Evolutionary conservation across 2,797 vertebrate genomes (phyloP), one percentile per base, ranked within the genome.

Genomic region (Petrocephalus sullivani): DNA sequence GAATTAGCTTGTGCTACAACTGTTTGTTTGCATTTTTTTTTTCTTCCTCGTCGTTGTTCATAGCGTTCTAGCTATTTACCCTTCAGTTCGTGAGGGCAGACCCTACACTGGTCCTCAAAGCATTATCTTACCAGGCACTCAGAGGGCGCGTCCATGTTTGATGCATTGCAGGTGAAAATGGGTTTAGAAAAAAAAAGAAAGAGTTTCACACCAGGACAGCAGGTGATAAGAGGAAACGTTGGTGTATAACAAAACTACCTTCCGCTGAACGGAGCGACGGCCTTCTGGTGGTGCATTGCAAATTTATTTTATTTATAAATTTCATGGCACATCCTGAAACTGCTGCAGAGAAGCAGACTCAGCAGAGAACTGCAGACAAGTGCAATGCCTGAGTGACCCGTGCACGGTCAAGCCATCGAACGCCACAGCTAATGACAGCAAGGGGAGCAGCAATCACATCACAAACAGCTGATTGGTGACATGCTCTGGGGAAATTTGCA

Each of bases 91-190:
- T 49, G 2, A 81, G 41, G 75, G 75, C 75, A 81, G 75, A 49
- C 7, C 75, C 75, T 46, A 49, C 75, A 49, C 75, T 49, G 75
- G 8, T 49, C 75, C 75, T 49, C 19, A 81, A 21, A 81, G 37
- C 8, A 7, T 46, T 81, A 81, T 49, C 75, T 81, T n/a, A 81
- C n/a, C 75, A 81, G 16, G 41, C 75, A 49, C 33, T 49, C 75
- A 46, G 41, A 19, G 12, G 75, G 16, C 16, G 7, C 7, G 3
- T 81, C 41, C 75, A 81, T 49, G 19, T 81, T 49, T 49, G 41
- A 81, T 81, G 75, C 41, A 81, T 81, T 49, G 75, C 75, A 81
- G 75, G 41, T 81, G 75, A 81, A 81, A 81, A 81, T 78, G 37
- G 37, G 37, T 78, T 78, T 41, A 46, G 71, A 78, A 78, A 78